phyloP scores from a whole-genome alignment of 2,113 vertebrate genomes.

The Candoia aspera region DNA sequence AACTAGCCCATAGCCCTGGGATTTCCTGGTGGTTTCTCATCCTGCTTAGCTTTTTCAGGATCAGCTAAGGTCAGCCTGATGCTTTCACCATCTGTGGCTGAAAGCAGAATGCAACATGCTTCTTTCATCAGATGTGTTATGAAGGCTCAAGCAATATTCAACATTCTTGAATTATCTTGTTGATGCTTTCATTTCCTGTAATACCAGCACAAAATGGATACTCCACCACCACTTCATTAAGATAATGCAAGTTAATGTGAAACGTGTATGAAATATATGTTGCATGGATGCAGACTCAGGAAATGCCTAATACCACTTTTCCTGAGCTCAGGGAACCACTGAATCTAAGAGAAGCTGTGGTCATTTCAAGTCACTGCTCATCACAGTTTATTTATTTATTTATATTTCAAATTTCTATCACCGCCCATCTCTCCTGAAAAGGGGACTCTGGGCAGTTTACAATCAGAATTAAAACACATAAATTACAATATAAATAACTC shows the following conservation, averaged over 20 bases:
- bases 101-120: not conserved
- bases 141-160: not conserved
- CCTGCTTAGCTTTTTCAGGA: not conserved
- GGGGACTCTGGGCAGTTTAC: too few species aligned
- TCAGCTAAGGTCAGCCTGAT: not conserved
- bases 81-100: not conserved
- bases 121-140: not conserved
- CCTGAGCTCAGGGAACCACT: too few species aligned
- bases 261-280: not conserved
- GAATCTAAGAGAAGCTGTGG: not conserved
- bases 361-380: not conserved
- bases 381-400: too few species aligned
- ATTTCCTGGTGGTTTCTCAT: not conserved
- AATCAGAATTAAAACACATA: too few species aligned
- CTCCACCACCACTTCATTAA: not conserved
- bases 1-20: not conserved
- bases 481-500: too few species aligned
- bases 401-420: too few species aligned
- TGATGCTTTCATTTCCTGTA: not conserved
- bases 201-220: not conserved
- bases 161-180: constrained; percentile 6
- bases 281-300: not conserved
- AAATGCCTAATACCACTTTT: not conserved
- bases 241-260: not conserved
- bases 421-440: too few species aligned